Evolutionary conservation across 2,113 vertebrate species (phyloP), one percentile per base, ranked within the genome.

Genomic region (Gobius niger): DNA sequence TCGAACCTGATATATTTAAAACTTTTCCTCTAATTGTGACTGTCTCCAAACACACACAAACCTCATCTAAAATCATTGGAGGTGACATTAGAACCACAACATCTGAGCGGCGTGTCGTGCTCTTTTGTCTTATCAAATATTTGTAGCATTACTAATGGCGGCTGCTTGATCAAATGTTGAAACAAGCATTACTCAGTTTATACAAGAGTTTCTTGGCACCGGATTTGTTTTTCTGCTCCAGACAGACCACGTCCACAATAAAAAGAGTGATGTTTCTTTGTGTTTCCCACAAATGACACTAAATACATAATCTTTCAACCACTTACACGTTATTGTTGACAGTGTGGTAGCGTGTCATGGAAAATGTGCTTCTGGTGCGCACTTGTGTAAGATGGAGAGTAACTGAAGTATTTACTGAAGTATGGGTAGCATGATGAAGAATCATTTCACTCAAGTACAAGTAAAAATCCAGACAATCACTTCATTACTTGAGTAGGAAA

Each of bases 101-200:
- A 65, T 67, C 53, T 65, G 52, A 15, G 14, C 75, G 24, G 3
- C 50, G 46, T 49, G 42, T 46, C 34, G 54, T 0, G 9, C 61
- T 65, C 75, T 66, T 47, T 6, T 60, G 72, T 68, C 71, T 63
- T 70, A 61, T 52, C n/a, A 40, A 73, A 53, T 75, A 67, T 47
- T 63, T 57, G 60, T 0, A 1, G 57, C 40, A 57, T 62, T 47
- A 66, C 47, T 81, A 59, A 81, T 66, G 69, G 66, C n/a, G 10
- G 12, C 47, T 63, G 65, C 65, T 54, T 42, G 15, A 46, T 46
- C n/a, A 46, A 18, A 56, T 72, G 77, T 63, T 78, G 72, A 71
- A 67, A 81, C 66, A 74, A 12, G 40, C 12, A 8, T 57, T 70
- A 69, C 44, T 66, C 10, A 24, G 66, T 62, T 79, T 47, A 49